A percentile compares a stretch with the other conserved stretches of the same genome.
phyloP scores from a whole-genome alignment of 2,113 vertebrate species.

The Echinops telfairi region DNA sequence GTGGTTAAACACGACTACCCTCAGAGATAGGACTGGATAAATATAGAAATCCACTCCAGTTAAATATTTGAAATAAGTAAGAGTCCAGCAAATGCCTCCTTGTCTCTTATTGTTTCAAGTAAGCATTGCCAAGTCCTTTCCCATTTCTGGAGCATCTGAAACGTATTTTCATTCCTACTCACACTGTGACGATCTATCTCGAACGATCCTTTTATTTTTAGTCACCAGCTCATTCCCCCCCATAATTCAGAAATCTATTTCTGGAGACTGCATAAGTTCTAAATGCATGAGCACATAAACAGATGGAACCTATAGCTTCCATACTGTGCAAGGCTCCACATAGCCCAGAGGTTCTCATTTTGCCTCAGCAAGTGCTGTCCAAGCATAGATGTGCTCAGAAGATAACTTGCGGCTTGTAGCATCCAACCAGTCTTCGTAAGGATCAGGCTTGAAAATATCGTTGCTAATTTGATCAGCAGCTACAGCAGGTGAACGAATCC shows the following conservation, averaged over 20 bases:
- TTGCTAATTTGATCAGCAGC: constrained; percentile 20
- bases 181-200: not conserved
- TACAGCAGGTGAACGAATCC: not conserved
- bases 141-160: constrained; percentile 55
- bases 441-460: not conserved
- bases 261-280: not conserved
- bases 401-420: not conserved
- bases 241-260: constrained; percentile 32
- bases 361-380: constrained; percentile 25
- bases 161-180: constrained; percentile 20
- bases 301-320: not conserved
- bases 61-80: constrained; percentile 81
- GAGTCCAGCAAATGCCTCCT: constrained; percentile 66
- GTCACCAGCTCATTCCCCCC: not conserved
- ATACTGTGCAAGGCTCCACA: not conserved
- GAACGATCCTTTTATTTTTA: constrained; percentile 17
- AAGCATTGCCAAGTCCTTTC: constrained; percentile 31
- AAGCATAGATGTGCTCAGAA: not conserved
- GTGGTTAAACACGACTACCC: constrained; percentile 54
- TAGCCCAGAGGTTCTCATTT: not conserved
- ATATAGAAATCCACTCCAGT: constrained; percentile 77
- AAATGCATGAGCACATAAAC: not conserved
- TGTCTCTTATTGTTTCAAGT: constrained; percentile 70
- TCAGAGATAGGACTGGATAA: constrained; percentile 61
- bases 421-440: not conserved